Percentiles rank a stretch among this genome's conserved stretches.
These are phyloP conservation scores for Aleadryas rufinucha DNA, from an alignment of 2,113 vertebrate species.

Conservation along the genomic window DNA sequence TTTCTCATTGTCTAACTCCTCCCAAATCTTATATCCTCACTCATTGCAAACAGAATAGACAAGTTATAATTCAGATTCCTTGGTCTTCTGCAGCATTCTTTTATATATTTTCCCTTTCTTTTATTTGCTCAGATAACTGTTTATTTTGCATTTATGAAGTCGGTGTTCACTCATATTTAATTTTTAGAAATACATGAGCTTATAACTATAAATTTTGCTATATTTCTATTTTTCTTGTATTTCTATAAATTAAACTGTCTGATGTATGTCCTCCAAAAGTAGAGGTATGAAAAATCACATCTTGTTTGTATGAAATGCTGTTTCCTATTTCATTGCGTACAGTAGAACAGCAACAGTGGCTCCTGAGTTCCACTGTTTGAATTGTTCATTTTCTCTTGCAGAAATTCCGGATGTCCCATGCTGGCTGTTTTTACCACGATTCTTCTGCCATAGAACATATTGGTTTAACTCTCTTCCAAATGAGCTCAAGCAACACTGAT, in stretches of 20 bases:
- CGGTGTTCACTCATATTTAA: neutral
- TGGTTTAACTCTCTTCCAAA: conserved; percentile 77
- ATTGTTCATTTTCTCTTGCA: conserved; percentile 54
- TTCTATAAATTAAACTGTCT: neutral
- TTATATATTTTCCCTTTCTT: neutral
- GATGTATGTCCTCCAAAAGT: neutral
- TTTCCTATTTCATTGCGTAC: neutral
- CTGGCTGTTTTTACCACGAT: conserved; percentile 30
- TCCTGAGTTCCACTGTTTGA: neutral
- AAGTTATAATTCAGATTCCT: neutral
- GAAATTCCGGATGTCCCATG: conserved; percentile 76
- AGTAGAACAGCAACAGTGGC: neutral
- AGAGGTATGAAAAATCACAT: neutral
- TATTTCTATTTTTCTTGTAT: no score
- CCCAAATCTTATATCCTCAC: neutral
- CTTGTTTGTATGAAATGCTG: neutral
- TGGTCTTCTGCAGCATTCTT: neutral
- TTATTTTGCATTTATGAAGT: neutral
- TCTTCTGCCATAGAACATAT: conserved; percentile 63
- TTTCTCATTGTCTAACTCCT: neutral
- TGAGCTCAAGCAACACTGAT: neutral
- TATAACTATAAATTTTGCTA: neutral
- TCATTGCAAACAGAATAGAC: neutral
- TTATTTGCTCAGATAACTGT: neutral
- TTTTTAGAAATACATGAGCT: neutral